Base-by-base conservation (phyloP, 2,797 vertebrate species). In the Menidia menidia region DNA sequence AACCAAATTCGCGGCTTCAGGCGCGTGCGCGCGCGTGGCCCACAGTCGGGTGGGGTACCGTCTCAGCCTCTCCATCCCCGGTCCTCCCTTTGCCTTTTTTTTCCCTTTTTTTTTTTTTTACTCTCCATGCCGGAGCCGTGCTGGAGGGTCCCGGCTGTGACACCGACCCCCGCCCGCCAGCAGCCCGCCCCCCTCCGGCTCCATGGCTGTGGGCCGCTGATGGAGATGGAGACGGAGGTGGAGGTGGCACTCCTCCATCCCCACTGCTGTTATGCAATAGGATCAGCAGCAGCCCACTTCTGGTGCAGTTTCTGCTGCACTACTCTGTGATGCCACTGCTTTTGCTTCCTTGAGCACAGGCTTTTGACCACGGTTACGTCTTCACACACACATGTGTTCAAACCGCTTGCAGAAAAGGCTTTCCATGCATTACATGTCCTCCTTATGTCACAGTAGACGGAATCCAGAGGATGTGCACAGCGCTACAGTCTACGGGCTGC, bases 181-280 rank as follows among this genome's bases (percentile, higher is more conserved):
- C 25, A 25, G 25, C 25, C 25, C 25, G 25, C 25, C 25, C 25
- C 25, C 25, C 25, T n/a, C 25, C 25, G 25, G 25, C 61, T 9
- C 35, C 3, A 89, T 85, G 82, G 83, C 81, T 75, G 74, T 13
- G 68, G 19, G 71, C 42, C 60, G 82, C 45, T 39, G 64, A n/a
- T 51, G 69, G n/a, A 39, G 60, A 32, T 62, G 33, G 43, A 63
- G 80, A 7, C 33, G 61, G 45, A 19, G 57, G 33, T 42, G 63
- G 30, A 55, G 51, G 48, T 85, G 87, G 82, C 84, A 70, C 77
- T 78, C 78, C 74, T 86, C 87, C 85, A 82, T 82, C 72, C 60
- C 71, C 79, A 84, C 88, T 90, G 87, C 83, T 88, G 84, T 92
- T 92, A 91, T 80, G 91, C 85, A 92, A 91, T 81, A 70, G 67